Base-by-base conservation (phyloP, 2,888 invertebrate genomes). In the Pammene fasciana region DNA sequence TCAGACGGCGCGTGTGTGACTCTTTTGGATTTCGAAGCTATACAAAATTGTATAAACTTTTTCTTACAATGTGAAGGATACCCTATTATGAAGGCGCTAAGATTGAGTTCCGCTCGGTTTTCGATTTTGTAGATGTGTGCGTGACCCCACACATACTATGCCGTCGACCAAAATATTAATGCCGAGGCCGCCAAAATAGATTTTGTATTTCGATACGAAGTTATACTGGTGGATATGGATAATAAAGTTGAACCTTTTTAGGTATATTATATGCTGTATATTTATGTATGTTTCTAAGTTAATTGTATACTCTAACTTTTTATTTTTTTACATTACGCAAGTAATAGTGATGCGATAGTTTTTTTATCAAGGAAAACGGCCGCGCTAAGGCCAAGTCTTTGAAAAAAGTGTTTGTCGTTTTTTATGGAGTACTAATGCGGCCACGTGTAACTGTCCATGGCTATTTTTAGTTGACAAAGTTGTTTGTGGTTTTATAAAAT, bases 1-100 rank as follows among this genome's bases (percentile, higher is more conserved):
- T 90, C 87, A 86, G 82, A 76, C 80, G 83, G 84, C 88, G 86
- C 86, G 89, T 87, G 88, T 89, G 87, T 89, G 86, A 84, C 81
- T 80, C 85, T 89, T 89, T 88, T 87, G 88, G 78, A 84, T 83
- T 86, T 86, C 79, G 79, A 84, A 57, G 57, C 81, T 78, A 77
- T 75, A 84, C 77, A 79, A 82, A 82, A 82, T 79, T 79, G 73
- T 79, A 75, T 72, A 48, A 77, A 79, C 72, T 75, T 74, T 74
- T 70, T 54, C 16, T 11, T 16, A 64, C 77, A 73, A 66, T 6
- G 65, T 26, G 77, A 78, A 73, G 66, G 65, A 16, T 45, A 70
- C 78, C 65, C 56, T 83, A 76, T 13, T 0, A 0, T 0, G 5
- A 0, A 0, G 0, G 0, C 0, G 0, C 0, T 75, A 81, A 72